These are phyloP conservation scores for Yponomeuta plumbellus DNA, from an alignment of 2,888 invertebrate species.

Conservation along the genomic window DNA sequence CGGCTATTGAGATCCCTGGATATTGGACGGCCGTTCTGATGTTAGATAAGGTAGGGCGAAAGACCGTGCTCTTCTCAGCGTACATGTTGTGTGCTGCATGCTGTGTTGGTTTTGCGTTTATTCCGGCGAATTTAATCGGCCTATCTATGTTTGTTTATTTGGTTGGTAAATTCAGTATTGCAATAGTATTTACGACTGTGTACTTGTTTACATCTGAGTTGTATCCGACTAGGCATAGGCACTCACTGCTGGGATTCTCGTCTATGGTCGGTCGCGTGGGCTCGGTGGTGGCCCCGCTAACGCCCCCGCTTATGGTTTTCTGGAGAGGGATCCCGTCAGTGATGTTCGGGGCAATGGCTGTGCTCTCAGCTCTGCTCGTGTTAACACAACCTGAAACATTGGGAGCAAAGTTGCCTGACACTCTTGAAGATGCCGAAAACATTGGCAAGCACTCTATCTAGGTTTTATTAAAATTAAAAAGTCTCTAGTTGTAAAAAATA, in stretches of 20 bases:
- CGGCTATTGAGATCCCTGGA: conserved; percentile 83
- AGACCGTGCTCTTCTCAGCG: conserved; percentile 50
- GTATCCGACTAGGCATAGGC: conserved; percentile 82
- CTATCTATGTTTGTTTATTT: conserved; percentile 67
- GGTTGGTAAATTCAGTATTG: conserved; percentile 79
- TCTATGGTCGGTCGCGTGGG: conserved; percentile 84
- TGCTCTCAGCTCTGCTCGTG: conserved; percentile 50
- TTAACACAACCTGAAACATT: conserved; percentile 63
- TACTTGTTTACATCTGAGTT: conserved; percentile 84
- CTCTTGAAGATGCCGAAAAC: conserved; percentile 63
- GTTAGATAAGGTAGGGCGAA: conserved; percentile 78
- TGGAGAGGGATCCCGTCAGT: conserved; percentile 63
- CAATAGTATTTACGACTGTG: conserved; percentile 79
- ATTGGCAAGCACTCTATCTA: conserved; percentile 35
- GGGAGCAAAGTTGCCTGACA: conserved; percentile 58
- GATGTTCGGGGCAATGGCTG: conserved; percentile 56
- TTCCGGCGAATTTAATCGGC: conserved; percentile 48
- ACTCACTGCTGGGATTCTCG: conserved; percentile 81
- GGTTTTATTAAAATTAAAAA: neutral
- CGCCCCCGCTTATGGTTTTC: conserved; percentile 77
- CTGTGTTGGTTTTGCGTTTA: conserved; percentile 71
- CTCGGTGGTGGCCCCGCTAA: conserved; percentile 81
- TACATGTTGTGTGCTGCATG: conserved; percentile 65
- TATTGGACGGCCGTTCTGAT: conserved; percentile 79
- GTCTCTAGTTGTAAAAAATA: too few relatives aligned